Conservation (phyloP, 2,797 vertebrate genomes). For the Urophycis tenuis region DNA sequence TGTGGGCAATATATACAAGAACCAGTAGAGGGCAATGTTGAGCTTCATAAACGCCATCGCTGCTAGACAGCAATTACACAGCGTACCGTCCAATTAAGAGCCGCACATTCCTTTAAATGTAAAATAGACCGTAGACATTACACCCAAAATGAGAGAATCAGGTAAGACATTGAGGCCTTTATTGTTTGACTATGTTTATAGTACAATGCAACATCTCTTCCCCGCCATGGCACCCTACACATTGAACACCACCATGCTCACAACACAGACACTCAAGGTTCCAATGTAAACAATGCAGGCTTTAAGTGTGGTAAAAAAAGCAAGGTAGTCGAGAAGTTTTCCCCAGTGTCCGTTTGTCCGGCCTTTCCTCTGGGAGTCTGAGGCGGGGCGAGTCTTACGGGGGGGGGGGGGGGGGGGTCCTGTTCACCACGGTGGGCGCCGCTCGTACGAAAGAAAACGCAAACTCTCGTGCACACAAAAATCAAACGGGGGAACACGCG, state of each 20-base stretch:
- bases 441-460: conserved; percentile 17
- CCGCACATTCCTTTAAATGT: not conserved
- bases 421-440: conserved; percentile 42
- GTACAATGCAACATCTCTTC: conserved; percentile 64
- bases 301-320: conserved; percentile 71
- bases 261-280: conserved; percentile 36
- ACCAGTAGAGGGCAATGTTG: conserved; percentile 26
- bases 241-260: conserved; percentile 52
- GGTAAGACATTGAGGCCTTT: conserved; percentile 68
- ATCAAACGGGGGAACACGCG: conserved; percentile 33
- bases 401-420: no score
- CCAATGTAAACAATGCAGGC: conserved; percentile 77
- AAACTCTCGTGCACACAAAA: conserved; percentile 22
- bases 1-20: not conserved
- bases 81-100: not conserved
- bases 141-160: conserved; percentile 24
- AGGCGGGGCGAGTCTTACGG: conserved; percentile 30
- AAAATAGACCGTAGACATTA: not conserved
- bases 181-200: conserved; percentile 72
- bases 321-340: conserved; percentile 50
- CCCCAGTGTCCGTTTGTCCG: conserved; percentile 15
- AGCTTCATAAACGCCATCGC: not conserved
- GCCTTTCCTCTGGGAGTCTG: conserved; percentile 39
- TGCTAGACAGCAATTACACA: not conserved
- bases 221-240: conserved; percentile 47